These are phyloP conservation scores for Erythrocercus mccallii DNA, from an alignment of 2,113 vertebrate species.

Conservation along the genomic window DNA sequence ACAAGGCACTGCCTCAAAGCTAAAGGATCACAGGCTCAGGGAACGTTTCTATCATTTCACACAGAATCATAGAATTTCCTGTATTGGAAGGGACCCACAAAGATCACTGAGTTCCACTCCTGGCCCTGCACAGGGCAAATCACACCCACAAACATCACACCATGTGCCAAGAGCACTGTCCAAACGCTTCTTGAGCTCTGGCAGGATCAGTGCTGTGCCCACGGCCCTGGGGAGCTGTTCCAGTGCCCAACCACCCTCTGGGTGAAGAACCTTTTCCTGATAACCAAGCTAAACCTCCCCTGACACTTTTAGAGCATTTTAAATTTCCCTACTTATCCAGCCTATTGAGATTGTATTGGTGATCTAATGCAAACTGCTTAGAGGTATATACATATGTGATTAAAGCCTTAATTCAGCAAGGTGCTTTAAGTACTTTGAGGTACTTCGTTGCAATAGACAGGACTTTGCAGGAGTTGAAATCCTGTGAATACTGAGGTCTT, in stretches of 20 bases:
- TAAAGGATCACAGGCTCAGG: background rate
- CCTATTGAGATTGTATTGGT: constrained; percentile 19
- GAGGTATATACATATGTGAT: background rate
- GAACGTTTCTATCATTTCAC: background rate
- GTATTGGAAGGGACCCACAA: background rate
- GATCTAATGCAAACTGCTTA: constrained; percentile 12
- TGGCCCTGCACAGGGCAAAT: background rate
- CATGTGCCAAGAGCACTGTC: background rate
- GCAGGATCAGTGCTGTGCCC: background rate
- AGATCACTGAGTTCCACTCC: background rate
- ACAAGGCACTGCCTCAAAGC: background rate
- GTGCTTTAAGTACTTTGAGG: background rate
- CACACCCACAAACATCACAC: background rate
- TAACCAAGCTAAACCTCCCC: background rate
- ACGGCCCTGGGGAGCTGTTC: background rate
- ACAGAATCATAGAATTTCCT: background rate
- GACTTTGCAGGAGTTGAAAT: background rate
- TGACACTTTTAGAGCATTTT: background rate
- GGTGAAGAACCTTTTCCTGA: background rate
- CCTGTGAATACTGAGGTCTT: background rate
- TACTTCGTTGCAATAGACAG: background rate
- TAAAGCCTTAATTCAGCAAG: background rate
- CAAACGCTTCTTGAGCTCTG: background rate
- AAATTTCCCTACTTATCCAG: constrained; percentile 25
- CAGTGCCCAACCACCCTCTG: background rate